Evolutionary conservation across 1,140 invertebrate species (phyloP).

Genomic region (Orius insidiosus): DNA sequence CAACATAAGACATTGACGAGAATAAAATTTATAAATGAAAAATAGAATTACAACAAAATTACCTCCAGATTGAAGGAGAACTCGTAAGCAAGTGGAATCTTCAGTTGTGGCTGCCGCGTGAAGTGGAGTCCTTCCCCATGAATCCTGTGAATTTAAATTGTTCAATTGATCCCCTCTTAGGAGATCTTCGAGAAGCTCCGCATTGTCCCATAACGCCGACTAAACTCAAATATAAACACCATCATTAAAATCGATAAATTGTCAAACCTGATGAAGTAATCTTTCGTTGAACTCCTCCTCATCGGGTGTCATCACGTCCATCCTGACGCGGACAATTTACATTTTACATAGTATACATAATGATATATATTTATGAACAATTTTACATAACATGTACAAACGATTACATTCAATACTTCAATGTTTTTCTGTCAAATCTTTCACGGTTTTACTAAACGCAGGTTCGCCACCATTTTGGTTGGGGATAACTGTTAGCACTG

Average conservation of each 20-base stretch:
- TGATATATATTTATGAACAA: no score
- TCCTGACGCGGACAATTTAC: no score
- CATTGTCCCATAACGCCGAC: constrained; percentile 82
- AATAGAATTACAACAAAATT: constrained; percentile 14
- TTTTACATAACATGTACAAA: no score
- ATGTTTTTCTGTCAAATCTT: no score
- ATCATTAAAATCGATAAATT: background rate
- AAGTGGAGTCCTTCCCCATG: constrained; percentile 59
- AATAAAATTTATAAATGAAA: constrained; percentile 2
- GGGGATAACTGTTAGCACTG: no score
- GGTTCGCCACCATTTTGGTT: no score
- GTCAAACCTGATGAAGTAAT: constrained; percentile 49
- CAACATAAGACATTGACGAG: background rate
- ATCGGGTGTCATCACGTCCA: constrained; percentile 18
- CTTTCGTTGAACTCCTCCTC: constrained; percentile 66
- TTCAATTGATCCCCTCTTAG: constrained; percentile 48
- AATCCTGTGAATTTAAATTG: constrained; percentile 58
- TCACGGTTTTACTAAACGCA: no score
- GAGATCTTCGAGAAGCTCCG: constrained; percentile 68
- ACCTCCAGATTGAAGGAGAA: constrained; percentile 54
- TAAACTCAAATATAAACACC: constrained; percentile 23
- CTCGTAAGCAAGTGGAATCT: constrained; percentile 56
- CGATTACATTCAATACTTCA: no score
- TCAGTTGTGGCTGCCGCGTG: constrained; percentile 80
- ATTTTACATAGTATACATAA: no score